Evolutionary conservation across 2,113 vertebrate species (phyloP).

Genomic region (Cygnus buccinator): DNA sequence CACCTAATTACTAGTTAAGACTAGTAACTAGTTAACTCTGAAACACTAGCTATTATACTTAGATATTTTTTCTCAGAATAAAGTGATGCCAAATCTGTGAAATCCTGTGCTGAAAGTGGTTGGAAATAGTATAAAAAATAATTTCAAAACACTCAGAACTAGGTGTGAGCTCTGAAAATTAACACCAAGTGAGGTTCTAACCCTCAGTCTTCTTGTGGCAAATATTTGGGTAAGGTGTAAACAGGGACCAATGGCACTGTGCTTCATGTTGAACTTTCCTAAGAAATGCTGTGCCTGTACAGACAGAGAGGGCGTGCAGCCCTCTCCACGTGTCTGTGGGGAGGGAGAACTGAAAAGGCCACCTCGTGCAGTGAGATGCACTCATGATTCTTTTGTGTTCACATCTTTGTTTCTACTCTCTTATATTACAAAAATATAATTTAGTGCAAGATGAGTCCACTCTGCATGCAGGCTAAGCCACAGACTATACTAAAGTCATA

Average conservation of each 20-base stretch:
- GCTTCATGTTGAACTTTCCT: neutral
- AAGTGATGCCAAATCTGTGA: neutral
- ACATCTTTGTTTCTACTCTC: neutral
- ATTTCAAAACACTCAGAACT: neutral
- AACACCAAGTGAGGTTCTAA: neutral
- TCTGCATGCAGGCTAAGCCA: neutral
- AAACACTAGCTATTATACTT: neutral
- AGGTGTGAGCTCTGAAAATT: neutral
- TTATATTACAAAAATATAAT: neutral
- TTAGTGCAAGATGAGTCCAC: neutral
- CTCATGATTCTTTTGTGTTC: neutral
- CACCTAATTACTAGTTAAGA: neutral
- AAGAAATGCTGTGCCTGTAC: neutral
- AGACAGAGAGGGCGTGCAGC: neutral
- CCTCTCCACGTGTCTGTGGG: accelerated
- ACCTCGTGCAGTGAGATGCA: neutral
- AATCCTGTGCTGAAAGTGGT: neutral
- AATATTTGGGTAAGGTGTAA: neutral
- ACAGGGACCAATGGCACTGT: neutral
- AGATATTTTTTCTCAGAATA: neutral
- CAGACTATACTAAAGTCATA: neutral
- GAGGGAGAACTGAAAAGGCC: neutral
- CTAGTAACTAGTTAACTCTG: neutral
- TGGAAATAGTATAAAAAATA: neutral
- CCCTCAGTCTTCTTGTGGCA: neutral